A percentile compares a stretch with the other conserved stretches of the same genome.
Evolutionary conservation across 2,797 vertebrate genomes (phyloP).

Genomic region (Oreochromis grahami): DNA sequence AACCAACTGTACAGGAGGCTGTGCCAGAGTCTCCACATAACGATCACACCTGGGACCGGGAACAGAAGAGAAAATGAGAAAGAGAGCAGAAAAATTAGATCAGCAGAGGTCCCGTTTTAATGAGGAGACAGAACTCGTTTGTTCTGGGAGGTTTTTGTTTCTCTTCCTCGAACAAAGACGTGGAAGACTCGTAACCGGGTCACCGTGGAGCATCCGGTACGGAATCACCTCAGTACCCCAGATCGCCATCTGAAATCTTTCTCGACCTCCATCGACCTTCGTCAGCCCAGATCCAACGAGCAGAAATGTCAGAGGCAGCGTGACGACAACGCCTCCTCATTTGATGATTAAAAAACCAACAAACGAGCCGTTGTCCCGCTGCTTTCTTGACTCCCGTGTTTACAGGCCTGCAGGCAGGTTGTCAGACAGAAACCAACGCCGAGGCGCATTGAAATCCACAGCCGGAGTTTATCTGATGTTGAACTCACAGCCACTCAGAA

Average conservation of each 20-base stretch:
- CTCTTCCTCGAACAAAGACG: not conserved
- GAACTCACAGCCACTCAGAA: not conserved
- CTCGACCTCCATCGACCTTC: constrained; percentile 14
- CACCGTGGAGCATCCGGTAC: constrained; percentile 6
- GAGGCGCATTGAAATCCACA: constrained; percentile 3
- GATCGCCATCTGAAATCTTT: not conserved
- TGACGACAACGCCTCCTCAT: constrained; percentile 5
- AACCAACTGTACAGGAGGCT: not conserved
- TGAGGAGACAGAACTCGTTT: not conserved
- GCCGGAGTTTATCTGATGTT: not conserved
- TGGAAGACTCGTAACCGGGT: not conserved
- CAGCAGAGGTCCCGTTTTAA: not conserved
- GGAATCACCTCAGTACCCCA: not conserved
- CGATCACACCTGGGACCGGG: not conserved
- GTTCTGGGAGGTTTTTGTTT: not conserved
- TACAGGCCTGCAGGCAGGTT: constrained; percentile 25
- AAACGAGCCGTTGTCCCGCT: constrained; percentile 26
- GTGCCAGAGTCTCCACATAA: not conserved
- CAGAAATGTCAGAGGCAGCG: constrained; percentile 35
- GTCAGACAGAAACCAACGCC: not conserved
- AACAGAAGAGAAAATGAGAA: not conserved
- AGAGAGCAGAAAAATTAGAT: not conserved
- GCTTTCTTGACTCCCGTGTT: constrained; percentile 6
- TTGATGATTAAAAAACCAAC: constrained; percentile 9
- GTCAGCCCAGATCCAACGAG: constrained; percentile 2